Conservation (phyloP, 2,888 invertebrate species). For the Sinelater perroti region DNA sequence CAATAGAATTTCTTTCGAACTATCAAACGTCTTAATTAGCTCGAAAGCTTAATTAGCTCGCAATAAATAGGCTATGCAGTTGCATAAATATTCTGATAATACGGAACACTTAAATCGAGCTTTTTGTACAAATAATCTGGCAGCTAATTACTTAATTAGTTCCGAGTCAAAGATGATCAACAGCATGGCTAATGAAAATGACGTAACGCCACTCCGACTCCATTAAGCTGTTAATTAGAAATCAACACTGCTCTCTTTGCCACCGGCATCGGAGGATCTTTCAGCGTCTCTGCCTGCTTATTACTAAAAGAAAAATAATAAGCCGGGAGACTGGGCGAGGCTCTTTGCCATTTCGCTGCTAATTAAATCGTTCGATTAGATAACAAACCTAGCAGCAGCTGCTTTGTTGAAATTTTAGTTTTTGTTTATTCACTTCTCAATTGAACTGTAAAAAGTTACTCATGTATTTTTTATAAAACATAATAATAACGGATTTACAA, state of each 20-base stretch:
- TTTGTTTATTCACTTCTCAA: too few relatives aligned
- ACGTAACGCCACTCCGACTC: constrained; percentile 50
- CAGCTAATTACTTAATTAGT: constrained; percentile 57
- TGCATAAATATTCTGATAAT: constrained; percentile 21
- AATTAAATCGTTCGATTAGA: too few relatives aligned
- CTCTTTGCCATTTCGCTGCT: too few relatives aligned
- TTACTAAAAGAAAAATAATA: constrained; percentile 27
- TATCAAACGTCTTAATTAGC: neutral
- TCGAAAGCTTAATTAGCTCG: neutral
- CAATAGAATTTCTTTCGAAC: neutral
- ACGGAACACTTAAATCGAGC: constrained; percentile 20
- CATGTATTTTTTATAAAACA: too few relatives aligned
- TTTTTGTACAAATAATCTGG: constrained; percentile 43
- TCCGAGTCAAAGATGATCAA: constrained; percentile 55
- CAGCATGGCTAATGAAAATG: constrained; percentile 52
- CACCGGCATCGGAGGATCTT: constrained; percentile 39
- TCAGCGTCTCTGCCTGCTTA: constrained; percentile 19
- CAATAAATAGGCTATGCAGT: too few relatives aligned
- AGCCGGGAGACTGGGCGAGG: neutral
- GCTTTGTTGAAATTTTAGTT: too few relatives aligned
- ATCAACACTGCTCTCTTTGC: constrained; percentile 53
- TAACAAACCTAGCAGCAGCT: too few relatives aligned
- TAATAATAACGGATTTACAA: too few relatives aligned
- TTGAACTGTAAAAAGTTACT: too few relatives aligned
- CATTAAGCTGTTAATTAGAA: constrained; percentile 57